Evolutionary conservation across 2,113 vertebrate species (phyloP).

Genomic region (Saccopteryx bilineata): DNA sequence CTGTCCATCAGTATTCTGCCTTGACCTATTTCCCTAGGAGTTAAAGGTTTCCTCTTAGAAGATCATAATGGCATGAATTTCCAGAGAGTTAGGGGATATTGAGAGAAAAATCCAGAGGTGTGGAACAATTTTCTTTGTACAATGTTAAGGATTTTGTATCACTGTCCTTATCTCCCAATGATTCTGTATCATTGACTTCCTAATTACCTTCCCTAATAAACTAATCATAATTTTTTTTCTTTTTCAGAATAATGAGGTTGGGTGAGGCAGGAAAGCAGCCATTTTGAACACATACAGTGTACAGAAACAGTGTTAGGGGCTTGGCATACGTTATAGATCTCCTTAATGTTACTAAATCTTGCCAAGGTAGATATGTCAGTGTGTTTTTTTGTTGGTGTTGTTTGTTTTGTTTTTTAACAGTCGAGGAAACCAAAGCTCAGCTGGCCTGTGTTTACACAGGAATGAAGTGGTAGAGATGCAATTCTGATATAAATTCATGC

Average conservation of each 20-base stretch:
- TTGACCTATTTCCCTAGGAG: not conserved
- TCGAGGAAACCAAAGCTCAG: not conserved
- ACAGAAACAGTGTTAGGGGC: too few species aligned
- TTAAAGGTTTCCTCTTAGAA: not conserved
- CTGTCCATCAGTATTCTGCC: not conserved
- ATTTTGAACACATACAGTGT: not conserved
- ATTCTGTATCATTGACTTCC: not conserved
- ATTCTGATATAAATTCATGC: not conserved
- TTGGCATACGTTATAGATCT: not conserved
- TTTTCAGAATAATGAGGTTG: not conserved
- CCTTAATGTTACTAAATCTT: not conserved
- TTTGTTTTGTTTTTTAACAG: not conserved
- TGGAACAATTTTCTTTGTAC: not conserved
- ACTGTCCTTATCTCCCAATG: not conserved
- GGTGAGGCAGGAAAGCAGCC: not conserved
- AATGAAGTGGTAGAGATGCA: not conserved
- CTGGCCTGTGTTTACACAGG: not conserved
- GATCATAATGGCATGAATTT: not conserved
- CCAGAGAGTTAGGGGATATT: not conserved
- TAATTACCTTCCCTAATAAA: constrained; percentile 1
- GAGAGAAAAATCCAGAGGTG: not conserved
- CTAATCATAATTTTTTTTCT: not conserved
- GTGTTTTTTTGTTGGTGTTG: not conserved
- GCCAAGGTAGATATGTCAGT: not conserved
- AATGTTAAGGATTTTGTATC: not conserved